Conservation (phyloP, 2,797 vertebrate species). For the Acipenser transmontanus region DNA sequence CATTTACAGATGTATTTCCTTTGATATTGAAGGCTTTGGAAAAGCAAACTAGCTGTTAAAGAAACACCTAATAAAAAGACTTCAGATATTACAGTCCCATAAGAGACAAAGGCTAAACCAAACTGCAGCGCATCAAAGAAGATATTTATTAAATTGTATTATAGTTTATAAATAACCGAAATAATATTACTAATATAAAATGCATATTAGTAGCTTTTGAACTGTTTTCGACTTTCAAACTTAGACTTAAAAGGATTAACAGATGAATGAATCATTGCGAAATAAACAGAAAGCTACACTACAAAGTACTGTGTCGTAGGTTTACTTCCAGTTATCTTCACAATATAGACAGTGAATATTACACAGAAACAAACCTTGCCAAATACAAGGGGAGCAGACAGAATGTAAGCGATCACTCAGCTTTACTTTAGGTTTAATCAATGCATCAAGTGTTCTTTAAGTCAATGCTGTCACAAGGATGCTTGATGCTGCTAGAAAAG, state of each 20-base stretch:
- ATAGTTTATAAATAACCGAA: constrained; percentile 9
- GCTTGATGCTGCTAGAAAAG: constrained; percentile 69
- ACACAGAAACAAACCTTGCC: constrained; percentile 60
- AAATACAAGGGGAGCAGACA: constrained; percentile 62
- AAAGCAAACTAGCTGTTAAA: constrained; percentile 32
- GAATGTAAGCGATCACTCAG: constrained; percentile 78
- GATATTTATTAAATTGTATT: not conserved
- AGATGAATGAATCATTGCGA: constrained; percentile 27
- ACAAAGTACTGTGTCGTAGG: constrained; percentile 48
- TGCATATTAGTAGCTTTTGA: constrained; percentile 5
- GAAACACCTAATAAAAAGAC: constrained; percentile 34
- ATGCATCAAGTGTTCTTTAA: constrained; percentile 65
- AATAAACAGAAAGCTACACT: constrained; percentile 45
- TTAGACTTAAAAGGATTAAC: constrained; percentile 63
- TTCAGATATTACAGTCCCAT: too few species aligned
- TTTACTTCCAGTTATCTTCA: constrained; percentile 71
- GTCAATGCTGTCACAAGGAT: constrained; percentile 66
- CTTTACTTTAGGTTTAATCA: constrained; percentile 55
- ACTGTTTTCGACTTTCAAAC: constrained; percentile 24
- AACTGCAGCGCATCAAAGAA: too few species aligned
- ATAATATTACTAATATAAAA: constrained; percentile 11
- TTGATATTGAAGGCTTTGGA: constrained; percentile 30
- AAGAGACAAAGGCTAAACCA: too few species aligned
- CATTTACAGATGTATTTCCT: constrained; percentile 22
- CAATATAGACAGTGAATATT: constrained; percentile 64